phyloP scores from a whole-genome alignment of 2,797 vertebrate species.

The Aselliscus stoliczkanus region DNA sequence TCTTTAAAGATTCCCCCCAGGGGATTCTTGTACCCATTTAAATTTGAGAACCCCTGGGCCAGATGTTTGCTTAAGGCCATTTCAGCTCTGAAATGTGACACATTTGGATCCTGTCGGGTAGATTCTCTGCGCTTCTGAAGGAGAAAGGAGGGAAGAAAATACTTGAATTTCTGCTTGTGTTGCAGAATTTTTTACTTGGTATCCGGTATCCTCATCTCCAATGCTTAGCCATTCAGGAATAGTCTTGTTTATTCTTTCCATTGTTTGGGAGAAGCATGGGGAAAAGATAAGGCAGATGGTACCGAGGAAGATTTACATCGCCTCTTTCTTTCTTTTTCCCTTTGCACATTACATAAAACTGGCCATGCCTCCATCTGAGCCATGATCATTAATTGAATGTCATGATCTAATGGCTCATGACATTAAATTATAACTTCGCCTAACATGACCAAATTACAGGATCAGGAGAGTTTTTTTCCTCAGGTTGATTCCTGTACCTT shows the following conservation, averaged over 20 bases:
- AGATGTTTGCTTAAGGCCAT: not conserved
- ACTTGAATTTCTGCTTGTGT: slow-evolving; percentile 32
- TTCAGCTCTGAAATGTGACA: not conserved
- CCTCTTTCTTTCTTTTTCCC: slow-evolving; percentile 19
- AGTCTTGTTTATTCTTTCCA: slow-evolving; percentile 39
- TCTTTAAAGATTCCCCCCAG: not conserved
- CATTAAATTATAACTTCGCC: slow-evolving; percentile 47
- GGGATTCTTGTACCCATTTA: not conserved
- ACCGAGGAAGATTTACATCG: slow-evolving; percentile 40
- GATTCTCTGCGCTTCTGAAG: not conserved
- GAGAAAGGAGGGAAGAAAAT: slow-evolving; percentile 33
- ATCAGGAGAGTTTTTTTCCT: slow-evolving; percentile 14
- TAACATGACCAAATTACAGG: slow-evolving; percentile 31
- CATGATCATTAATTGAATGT: slow-evolving; percentile 54
- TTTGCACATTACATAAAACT: slow-evolving; percentile 56
- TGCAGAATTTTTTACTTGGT: slow-evolving; percentile 24
- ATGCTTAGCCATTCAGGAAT: slow-evolving; percentile 28
- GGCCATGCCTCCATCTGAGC: slow-evolving; percentile 27
- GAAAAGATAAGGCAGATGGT: slow-evolving; percentile 56
- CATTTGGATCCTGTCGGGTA: not conserved
- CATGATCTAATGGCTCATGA: slow-evolving; percentile 53
- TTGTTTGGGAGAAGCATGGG: not conserved
- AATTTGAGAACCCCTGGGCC: not conserved
- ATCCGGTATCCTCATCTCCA: not conserved
- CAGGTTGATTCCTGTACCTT: not conserved